Evolutionary conservation across 2,888 invertebrate species (phyloP), one percentile per base, ranked within the genome.

Genomic region (Adineta ricciae): DNA sequence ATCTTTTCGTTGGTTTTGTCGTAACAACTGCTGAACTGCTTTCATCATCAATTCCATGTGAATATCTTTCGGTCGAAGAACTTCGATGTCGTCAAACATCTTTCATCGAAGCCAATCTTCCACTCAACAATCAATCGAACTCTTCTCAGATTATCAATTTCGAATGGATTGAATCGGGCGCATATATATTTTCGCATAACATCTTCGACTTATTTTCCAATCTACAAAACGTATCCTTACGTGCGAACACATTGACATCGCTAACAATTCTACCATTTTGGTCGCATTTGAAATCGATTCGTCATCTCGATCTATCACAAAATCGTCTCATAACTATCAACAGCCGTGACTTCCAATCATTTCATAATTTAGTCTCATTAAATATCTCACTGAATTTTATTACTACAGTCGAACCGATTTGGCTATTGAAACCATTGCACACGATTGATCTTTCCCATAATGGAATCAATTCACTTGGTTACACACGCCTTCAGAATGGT

Each of bases 141-240:
- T 64, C 27, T 36, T 64, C 64, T 36, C 64, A 64, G 5, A 64
- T 64, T 16, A 36, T 11, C 14, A 14, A 64, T 19, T 41, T 78
- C 41, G 38, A 78, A 78, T 78, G 78, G 78, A 78, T 78, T 41
- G 78, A 78, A 78, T 78, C 78, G n/a, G 78, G 41, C n/a, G 41
- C 41, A 41, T 78, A 41, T 41, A 41, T 78, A 14, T 38, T 41
- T 9, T 41, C 38, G 0, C 1, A 78, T 41, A 32, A 78, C 41
- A 24, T 78, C 14, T 78, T 78, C 24, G 24, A 41, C 14, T 24
- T 41, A n/a, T 41, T 78, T 38, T 78, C 78, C 3, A n/a, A 41
- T 78, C 41, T 78, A 11, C 38, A 78, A 78, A 41, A 41, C n/a
- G 41, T 78, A n/a, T 78, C 78, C 21, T 78, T 78, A 78, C 78